Base-by-base conservation (phyloP, 2,797 vertebrate species). In the Bradypodion ventrale region DNA sequence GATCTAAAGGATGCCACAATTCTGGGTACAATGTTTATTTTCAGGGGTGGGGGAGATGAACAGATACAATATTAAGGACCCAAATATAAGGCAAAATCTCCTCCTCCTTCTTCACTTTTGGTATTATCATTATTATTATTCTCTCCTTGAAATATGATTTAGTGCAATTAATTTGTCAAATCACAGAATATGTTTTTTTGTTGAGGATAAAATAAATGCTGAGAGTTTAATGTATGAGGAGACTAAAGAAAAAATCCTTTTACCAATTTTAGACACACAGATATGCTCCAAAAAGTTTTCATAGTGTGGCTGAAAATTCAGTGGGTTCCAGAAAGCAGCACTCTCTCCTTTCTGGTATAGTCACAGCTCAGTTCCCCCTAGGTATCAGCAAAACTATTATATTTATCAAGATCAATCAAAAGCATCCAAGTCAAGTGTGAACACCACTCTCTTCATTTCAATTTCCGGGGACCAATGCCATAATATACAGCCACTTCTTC, bases 381-480 rank as follows among this genome's bases (percentile, higher is more conserved):
- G 94, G 87, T 87, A 91, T 95, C 92, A 90, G 90, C 86, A 89
- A 95, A 90, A 94, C 95, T 90, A 94, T 95, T 94, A 93, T 92
- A 92, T 95, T 90, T 92, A 95, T 93, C 94, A 94, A 96, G 94
- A 90, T 94, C 93, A 92, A 92, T 95, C 94, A 94, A 90, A 94
- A 90, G 88, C 93, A 92, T 86, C 83, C 93, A 91, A 93, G 91
- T 93, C 93, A 92, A 87, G 79, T 92, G 88, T 94, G 92, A 91
- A 90, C 89, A 91, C 95, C 85, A 94, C 83, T 95, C 93, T 93
- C 92, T 95, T 96, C 91, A 95, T 95, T 95, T 95, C 95, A 96
- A 90, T 95, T 96, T 95, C 95, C 95, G 93, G 91, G 96, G 95
- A 94, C 91, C 85, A 89, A 76, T 95, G 92, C 94, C 93, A 94